phyloP scores from a whole-genome alignment of 2,888 invertebrate species.

The Caenorhabditis plicata region DNA sequence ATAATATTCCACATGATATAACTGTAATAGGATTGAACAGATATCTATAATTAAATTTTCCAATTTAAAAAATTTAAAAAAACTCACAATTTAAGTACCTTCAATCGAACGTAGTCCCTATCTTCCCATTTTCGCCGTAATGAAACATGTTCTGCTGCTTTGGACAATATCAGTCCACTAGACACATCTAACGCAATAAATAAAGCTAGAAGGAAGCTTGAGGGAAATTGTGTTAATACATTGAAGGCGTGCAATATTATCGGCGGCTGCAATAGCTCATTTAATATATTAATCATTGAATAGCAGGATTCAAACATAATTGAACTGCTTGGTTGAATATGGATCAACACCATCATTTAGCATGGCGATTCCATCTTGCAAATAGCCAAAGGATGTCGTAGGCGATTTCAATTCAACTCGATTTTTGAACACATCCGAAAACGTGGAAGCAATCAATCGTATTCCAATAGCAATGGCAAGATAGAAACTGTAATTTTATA shows the following conservation, averaged over 20 bases:
- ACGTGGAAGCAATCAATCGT: constrained; percentile 7
- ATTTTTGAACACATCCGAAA: constrained; percentile 12
- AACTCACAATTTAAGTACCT: background rate
- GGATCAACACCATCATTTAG: constrained; percentile 26
- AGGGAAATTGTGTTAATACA: constrained; percentile 3
- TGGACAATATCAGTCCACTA: constrained; percentile 6
- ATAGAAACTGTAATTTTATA: too few relatives aligned
- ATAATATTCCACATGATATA: constrained; percentile 46
- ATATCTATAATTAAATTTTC: constrained; percentile 43
- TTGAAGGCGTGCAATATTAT: constrained; percentile 8
- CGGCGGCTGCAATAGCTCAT: constrained; percentile 19
- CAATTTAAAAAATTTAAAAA: background rate
- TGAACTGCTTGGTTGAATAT: constrained; percentile 16
- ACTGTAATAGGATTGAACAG: constrained; percentile 60
- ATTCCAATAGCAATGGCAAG: constrained; percentile 7
- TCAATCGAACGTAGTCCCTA: background rate
- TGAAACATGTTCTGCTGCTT: constrained; percentile 8
- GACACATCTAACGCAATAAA: constrained; percentile 19
- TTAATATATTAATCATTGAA: background rate
- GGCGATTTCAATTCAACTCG: constrained; percentile 24
- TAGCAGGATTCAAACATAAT: constrained; percentile 7
- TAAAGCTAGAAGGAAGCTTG: constrained; percentile 2
- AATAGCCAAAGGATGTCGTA: constrained; percentile 14
- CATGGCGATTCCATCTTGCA: constrained; percentile 31
- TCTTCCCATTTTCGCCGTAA: too few relatives aligned